Conservation (phyloP, 2,888 invertebrate genomes). For the Neocrepidodera transversa region DNA sequence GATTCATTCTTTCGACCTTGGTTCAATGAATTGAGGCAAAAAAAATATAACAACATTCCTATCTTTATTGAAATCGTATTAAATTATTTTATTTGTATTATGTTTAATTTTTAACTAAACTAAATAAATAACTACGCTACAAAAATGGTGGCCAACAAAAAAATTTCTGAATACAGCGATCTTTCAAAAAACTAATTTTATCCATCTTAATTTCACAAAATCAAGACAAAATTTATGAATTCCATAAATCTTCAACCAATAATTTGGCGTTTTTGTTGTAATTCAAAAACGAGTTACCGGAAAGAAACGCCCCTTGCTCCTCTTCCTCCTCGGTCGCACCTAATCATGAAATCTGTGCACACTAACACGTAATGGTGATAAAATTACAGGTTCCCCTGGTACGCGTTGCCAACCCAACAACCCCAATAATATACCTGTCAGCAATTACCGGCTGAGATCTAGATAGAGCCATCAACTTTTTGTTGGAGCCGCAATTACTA, state of each 20-base stretch:
- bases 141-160: too few relatives aligned
- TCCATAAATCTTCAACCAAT: constrained; percentile 1
- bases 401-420: constrained; percentile 32
- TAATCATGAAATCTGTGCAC: constrained; percentile 23
- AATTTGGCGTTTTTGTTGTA: constrained; percentile 9
- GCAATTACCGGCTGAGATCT: constrained; percentile 44
- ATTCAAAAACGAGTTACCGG: constrained; percentile 1
- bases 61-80: too few relatives aligned
- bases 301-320: constrained; percentile 8
- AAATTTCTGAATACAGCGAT: neutral
- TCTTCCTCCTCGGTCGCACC: constrained; percentile 7
- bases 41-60: too few relatives aligned
- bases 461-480: constrained; percentile 47
- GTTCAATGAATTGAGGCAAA: too few relatives aligned
- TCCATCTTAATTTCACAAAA: neutral
- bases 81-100: too few relatives aligned
- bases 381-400: constrained; percentile 37
- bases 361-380: constrained; percentile 37
- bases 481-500: constrained; percentile 31
- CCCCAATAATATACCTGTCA: constrained; percentile 45
- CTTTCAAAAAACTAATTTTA: neutral
- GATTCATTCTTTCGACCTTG: too few relatives aligned
- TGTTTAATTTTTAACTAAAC: too few relatives aligned
- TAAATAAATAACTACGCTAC: too few relatives aligned
- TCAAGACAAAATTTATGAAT: constrained; percentile 6